These are phyloP conservation scores for Zaprionus ornatus DNA, from an alignment of 1,140 invertebrate species.

Conservation along the genomic window DNA sequence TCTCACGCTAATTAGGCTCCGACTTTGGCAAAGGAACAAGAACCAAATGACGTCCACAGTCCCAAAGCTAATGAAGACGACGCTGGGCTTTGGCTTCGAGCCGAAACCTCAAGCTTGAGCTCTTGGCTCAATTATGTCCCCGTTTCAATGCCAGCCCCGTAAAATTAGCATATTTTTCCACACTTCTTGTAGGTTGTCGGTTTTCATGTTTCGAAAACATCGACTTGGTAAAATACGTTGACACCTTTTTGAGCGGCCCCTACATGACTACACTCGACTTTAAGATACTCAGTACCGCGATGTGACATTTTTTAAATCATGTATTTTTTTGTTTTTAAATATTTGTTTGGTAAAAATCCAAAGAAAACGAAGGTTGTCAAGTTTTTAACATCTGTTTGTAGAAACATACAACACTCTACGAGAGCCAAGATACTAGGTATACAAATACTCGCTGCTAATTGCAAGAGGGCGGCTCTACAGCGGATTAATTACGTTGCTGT, in stretches of 20 bases:
- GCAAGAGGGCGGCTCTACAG: slow-evolving; percentile 68
- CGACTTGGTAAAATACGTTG: slow-evolving; percentile 70
- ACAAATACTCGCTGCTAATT: slow-evolving; percentile 62
- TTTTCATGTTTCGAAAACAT: slow-evolving; percentile 59
- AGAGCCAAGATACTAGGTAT: neutral
- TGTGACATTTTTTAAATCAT: neutral
- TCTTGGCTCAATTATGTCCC: slow-evolving; percentile 65
- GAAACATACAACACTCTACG: slow-evolving; percentile 1
- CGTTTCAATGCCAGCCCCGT: slow-evolving; percentile 68
- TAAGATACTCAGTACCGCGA: neutral
- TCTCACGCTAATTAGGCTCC: slow-evolving; percentile 51
- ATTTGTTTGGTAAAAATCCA: neutral
- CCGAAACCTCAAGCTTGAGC: slow-evolving; percentile 52
- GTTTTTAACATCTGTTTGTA: too few species aligned
- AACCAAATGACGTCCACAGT: slow-evolving; percentile 28
- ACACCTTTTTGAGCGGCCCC: slow-evolving; percentile 53
- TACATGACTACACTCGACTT: neutral
- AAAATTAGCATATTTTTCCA: slow-evolving; percentile 71
- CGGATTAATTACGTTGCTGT: slow-evolving; percentile 68
- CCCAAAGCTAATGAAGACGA: slow-evolving; percentile 45
- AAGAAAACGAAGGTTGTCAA: slow-evolving; percentile 13
- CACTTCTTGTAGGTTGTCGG: slow-evolving; percentile 44
- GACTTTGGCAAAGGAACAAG: slow-evolving; percentile 5
- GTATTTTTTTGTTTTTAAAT: neutral
- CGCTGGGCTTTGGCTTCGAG: slow-evolving; percentile 32